phyloP scores from a whole-genome alignment of 2,797 vertebrate genomes.

The Semaprochilodus insignis region DNA sequence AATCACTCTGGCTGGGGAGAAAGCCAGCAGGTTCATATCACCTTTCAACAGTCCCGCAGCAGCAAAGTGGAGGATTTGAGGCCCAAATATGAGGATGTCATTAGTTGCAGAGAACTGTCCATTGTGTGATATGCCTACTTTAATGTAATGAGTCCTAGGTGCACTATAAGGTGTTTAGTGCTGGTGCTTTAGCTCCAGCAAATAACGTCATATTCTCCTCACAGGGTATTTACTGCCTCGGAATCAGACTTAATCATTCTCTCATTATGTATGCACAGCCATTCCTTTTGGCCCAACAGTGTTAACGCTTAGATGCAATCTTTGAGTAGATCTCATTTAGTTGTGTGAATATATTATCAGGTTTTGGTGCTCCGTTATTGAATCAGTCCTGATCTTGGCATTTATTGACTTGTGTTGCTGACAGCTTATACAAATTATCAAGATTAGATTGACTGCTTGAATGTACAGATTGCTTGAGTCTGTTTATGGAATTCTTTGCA shows the following conservation, averaged over 20 bases:
- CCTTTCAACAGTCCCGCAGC: conserved; percentile 35
- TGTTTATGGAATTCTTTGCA: conserved; percentile 7
- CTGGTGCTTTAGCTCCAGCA: not conserved
- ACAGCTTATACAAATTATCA: conserved; percentile 12
- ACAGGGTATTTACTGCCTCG: not conserved
- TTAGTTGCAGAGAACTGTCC: conserved; percentile 30
- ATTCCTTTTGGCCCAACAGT: not conserved
- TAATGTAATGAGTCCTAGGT: conserved; percentile 33
- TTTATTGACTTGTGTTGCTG: conserved; percentile 34
- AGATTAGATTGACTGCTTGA: conserved; percentile 19
- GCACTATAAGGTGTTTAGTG: not conserved
- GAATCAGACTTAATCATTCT: conserved; percentile 4
- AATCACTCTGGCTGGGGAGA: conserved; percentile 62
- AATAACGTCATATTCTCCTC: not conserved
- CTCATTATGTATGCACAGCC: conserved; percentile 1
- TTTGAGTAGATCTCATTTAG: conserved; percentile 36
- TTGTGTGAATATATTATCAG: conserved; percentile 35
- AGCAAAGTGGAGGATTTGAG: conserved; percentile 45
- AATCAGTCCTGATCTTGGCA: conserved; percentile 38
- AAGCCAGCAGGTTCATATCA: conserved; percentile 44
- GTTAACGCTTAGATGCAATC: conserved; percentile 13
- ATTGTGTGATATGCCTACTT: not conserved
- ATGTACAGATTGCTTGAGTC: conserved; percentile 9
- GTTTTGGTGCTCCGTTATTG: not conserved
- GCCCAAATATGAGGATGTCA: conserved; percentile 29